Evolutionary conservation across 2,888 invertebrate genomes (phyloP).

Genomic region (Ichneumon xanthorius): DNA sequence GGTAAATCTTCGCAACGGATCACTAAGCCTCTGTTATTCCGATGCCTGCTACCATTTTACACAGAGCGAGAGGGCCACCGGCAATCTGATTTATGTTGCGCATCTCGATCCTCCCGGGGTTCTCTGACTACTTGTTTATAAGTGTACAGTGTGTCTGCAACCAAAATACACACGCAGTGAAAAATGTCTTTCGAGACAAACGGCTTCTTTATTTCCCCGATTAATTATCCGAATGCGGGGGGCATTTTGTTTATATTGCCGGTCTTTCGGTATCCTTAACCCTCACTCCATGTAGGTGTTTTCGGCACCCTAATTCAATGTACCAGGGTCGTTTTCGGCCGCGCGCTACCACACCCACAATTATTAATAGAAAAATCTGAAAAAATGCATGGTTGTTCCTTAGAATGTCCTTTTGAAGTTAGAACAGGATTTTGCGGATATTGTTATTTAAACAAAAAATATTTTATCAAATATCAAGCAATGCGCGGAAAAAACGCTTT

Average conservation of each 20-base stretch:
- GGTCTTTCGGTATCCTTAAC: constrained; percentile 20
- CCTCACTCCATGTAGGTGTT: no score
- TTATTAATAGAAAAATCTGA: no score
- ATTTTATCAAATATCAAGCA: no score
- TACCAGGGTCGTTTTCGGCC: no score
- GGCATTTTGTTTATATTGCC: constrained; percentile 36
- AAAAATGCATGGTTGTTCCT: no score
- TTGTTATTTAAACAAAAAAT: no score
- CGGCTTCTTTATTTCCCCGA: constrained; percentile 46
- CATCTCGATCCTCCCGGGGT: constrained; percentile 25
- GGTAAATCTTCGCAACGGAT: constrained; percentile 1
- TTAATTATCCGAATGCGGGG: constrained; percentile 54
- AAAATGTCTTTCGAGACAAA: constrained; percentile 12
- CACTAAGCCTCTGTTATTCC: constrained; percentile 34
- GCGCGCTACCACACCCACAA: no score
- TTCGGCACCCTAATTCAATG: no score
- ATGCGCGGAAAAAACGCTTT: no score
- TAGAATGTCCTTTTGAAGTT: no score
- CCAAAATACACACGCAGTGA: background rate
- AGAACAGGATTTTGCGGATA: no score
- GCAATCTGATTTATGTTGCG: constrained; percentile 30
- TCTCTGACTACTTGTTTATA: background rate
- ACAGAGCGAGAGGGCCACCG: constrained; percentile 14
- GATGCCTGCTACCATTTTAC: constrained; percentile 34
- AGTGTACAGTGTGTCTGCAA: background rate